Base-by-base conservation (phyloP, 2,888 invertebrate species). In the Cylloceria caligata region DNA sequence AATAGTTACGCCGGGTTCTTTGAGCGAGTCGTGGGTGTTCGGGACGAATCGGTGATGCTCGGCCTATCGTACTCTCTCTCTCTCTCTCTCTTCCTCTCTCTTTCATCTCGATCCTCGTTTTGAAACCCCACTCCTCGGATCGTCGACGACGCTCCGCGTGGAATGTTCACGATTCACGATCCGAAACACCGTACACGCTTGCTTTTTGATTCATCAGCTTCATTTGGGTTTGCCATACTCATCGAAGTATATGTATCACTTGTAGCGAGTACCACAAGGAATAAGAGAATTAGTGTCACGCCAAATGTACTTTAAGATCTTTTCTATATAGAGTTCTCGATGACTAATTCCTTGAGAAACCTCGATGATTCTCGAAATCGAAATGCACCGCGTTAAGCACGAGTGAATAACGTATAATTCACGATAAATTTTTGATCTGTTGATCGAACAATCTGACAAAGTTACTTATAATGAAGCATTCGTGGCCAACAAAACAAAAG, bases 1-100 rank as follows among this genome's bases (percentile, higher is more conserved):
- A 92, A 92, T 92, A 91, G 89, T 80, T 80, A 85, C 87, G 86
- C 80, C 80, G 77, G 81, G 79, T 81, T 84, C 84, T 83, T 24
- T 52, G 71, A 57, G 36, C 34, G 80, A 57, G 30, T 89, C 88
- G 89, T 87, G 83, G 83, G 83, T 73, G 86, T 85, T 89, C 90
- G 90, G 82, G 19, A 16, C 57, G 1, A 9, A 62, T 84, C 86
- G 86, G 68, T 6, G 9, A 7, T 4, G 16, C 27, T 84, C 86
- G 86, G 69, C 7, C 3, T 1, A 30, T 62, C 72, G 64, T n/a
- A 16, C 11, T 27, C 39, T 45, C 45, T 42, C n/a, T 42, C 42
- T 36, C 19, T 9, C 52, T 52, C 27, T 16, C 47, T 11, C 68
- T 34, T 47, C 24, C 64, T 2, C 55, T 34, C 27, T 52, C 65